phyloP scores from a whole-genome alignment of 1,140 invertebrate genomes.

The Sarcophaga peregrina region DNA sequence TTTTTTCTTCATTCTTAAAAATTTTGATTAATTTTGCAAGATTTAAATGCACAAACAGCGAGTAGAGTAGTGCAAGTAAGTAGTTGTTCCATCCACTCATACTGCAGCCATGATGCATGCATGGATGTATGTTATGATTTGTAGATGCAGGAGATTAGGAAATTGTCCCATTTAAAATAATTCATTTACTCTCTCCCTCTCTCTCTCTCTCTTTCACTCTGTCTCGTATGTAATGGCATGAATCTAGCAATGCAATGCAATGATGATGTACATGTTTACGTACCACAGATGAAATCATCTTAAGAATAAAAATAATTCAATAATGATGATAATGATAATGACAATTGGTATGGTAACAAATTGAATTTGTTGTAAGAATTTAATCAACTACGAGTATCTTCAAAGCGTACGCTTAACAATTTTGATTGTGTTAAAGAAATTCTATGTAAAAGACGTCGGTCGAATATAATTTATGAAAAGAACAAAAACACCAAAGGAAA shows the following conservation, averaged over 20 bases:
- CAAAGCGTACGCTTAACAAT: not conserved
- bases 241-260: too few relatives aligned
- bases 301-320: too few relatives aligned
- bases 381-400: slow-evolving; percentile 9
- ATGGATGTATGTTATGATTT: not conserved
- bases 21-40: slow-evolving; percentile 15
- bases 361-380: slow-evolving; percentile 6
- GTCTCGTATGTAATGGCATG: too few relatives aligned
- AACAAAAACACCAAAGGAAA: too few relatives aligned
- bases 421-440: not conserved
- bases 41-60: not conserved
- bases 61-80: not conserved
- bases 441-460: too few relatives aligned
- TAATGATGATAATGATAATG: not conserved
- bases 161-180: slow-evolving; percentile 1
- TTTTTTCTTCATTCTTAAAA: not conserved
- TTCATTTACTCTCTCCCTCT: too few relatives aligned
- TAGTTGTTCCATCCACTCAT: not conserved
- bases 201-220: too few relatives aligned
- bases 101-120: too few relatives aligned
- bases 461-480: too few relatives aligned
- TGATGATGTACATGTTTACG: too few relatives aligned
- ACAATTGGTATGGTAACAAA: not conserved
- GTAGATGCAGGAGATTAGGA: not conserved
- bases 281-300: too few relatives aligned